Base-by-base conservation (phyloP, 2,113 vertebrate species). In the Saguinus imperator region DNA sequence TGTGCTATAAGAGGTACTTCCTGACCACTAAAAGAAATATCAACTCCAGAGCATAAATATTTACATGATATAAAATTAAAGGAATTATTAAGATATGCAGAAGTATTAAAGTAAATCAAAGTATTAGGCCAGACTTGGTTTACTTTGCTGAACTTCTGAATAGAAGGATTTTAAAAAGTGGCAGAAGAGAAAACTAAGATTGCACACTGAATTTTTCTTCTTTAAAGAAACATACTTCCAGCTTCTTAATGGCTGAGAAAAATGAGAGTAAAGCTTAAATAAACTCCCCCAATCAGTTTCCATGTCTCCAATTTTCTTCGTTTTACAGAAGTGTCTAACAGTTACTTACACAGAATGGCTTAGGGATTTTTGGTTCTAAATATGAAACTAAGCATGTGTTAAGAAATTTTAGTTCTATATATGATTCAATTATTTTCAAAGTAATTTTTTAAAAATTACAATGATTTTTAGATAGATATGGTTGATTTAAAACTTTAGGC, bases 401-500 rank as follows among this genome's bases (percentile, higher is more conserved):
- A 90, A 50, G 20, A 89, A 23, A 23, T 72, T 92, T 68, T 84
- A 8, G 23, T 52, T 79, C 29, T 79, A 40, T 37, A 3, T 40
- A 58, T 66, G 21, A 87, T 73, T 83, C 5, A 45, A 83, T 93
- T 70, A 66, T 70, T 75, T 90, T 58, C 64, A 68, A 96, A 86
- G 10, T 55, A 52, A 64, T 29, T 58, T n/a, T 58, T 81, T 61
- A 82, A 0, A 64, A 45, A 72, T 48, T 52, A 2, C 81, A 50
- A 89, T 77, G 20, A 75, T 70, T 64, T 92, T 85, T 89, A 89
- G 61, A 75, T 89, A 89, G 77, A 75, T 50, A 93, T 6, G 7
- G 43, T 12, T 32, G 12, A 77, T 83, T 27, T 70, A 84, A 94
- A 86, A 80, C 9, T 68, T 68, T 50, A 76, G 32, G 40, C 0